Conservation (phyloP, 2,888 invertebrate genomes). For the Eupithecia subumbrata region DNA sequence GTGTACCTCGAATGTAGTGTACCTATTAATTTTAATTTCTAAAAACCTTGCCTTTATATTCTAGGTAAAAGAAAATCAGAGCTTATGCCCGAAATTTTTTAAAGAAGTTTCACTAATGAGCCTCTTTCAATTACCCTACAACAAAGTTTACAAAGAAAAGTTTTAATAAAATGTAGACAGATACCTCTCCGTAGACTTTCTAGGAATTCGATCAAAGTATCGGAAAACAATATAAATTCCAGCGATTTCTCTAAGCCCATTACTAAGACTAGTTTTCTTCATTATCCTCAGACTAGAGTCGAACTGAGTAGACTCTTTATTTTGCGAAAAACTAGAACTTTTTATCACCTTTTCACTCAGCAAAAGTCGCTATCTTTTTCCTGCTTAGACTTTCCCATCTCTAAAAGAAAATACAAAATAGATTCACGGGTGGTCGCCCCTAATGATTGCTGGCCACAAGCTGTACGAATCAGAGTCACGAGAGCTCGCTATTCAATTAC, state of each 20-base stretch:
- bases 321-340: slow-evolving; percentile 28
- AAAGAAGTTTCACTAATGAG: not conserved
- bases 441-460: slow-evolving; percentile 59
- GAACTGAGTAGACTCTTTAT: not conserved
- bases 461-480: slow-evolving; percentile 51
- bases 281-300: not conserved
- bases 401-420: slow-evolving; percentile 52
- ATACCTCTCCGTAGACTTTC: not conserved
- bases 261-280: not conserved
- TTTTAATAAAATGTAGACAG: not conserved
- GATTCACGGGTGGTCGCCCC: slow-evolving; percentile 68
- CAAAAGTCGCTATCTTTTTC: slow-evolving; percentile 21
- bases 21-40: not conserved
- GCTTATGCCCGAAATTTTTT: not conserved
- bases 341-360: slow-evolving; percentile 24
- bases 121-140: not conserved
- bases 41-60: not conserved
- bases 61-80: not conserved
- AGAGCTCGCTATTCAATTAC: slow-evolving; percentile 60
- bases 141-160: not conserved
- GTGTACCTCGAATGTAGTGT: not conserved
- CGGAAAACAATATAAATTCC: slow-evolving; percentile 10
- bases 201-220: slow-evolving; percentile 7
- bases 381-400: slow-evolving; percentile 38
- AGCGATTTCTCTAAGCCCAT: slow-evolving; percentile 9